These are phyloP conservation scores for Trachelus troglodyta DNA, from an alignment of 2,888 invertebrate genomes.

Conservation along the genomic window DNA sequence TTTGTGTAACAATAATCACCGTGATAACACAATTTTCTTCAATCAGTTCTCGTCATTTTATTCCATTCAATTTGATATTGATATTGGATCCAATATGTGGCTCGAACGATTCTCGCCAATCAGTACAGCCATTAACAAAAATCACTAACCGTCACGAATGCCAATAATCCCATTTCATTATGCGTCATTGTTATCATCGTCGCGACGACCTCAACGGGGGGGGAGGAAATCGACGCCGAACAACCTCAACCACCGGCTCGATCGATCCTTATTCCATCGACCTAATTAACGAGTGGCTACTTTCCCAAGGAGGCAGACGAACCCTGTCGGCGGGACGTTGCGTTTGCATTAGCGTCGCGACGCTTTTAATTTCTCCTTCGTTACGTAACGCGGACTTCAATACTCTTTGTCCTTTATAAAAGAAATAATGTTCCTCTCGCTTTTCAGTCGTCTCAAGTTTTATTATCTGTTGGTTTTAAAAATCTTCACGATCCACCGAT, in stretches of 20 bases:
- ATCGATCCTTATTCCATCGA: conserved; percentile 17
- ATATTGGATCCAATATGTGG: background rate
- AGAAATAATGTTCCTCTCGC: background rate
- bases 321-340: background rate
- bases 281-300: conserved; percentile 35
- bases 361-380: background rate
- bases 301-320: conserved; percentile 18
- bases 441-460: background rate
- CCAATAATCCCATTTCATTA: background rate
- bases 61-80: background rate
- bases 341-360: background rate
- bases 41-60: background rate
- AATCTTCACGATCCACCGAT: background rate
- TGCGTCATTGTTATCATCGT: background rate
- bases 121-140: background rate
- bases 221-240: background rate
- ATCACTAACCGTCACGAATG: background rate
- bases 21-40: background rate
- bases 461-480: background rate
- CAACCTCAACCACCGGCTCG: background rate
- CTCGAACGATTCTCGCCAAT: background rate
- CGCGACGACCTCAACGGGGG: background rate
- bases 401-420: background rate
- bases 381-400: background rate
- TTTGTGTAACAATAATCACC: background rate